These are phyloP conservation scores for Dipodomys ordii DNA, from an alignment of 2,113 vertebrate species.

Conservation along the genomic window DNA sequence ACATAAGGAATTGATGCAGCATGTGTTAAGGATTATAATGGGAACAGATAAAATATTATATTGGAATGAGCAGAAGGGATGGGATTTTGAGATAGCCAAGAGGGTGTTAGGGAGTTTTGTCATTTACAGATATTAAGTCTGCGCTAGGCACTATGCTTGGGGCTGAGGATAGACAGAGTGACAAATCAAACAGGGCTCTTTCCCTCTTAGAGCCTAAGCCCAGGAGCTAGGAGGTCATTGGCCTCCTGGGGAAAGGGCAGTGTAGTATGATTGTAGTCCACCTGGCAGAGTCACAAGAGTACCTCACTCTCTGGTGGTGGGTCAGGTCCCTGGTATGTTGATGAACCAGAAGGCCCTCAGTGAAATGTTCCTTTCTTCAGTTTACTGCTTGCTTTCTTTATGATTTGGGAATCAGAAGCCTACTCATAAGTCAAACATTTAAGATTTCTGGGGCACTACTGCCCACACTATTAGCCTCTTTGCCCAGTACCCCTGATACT, in stretches of 20 bases:
- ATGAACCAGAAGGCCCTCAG: not conserved
- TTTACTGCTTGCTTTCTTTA: not conserved
- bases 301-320: accelerated
- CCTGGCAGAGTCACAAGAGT: no score
- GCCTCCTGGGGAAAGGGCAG: not conserved
- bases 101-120: not conserved
- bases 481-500: not conserved
- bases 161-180: accelerated
- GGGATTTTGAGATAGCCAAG: accelerated
- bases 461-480: not conserved
- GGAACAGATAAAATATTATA: not conserved
- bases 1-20: not conserved
- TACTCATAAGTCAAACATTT: not conserved
- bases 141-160: no score
- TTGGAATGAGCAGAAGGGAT: not conserved
- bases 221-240: not conserved
- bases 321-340: accelerated
- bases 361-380: not conserved
- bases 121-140: not conserved
- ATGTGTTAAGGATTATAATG: not conserved
- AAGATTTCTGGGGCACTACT: not conserved
- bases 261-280: not conserved
- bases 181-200: not conserved
- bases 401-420: not conserved
- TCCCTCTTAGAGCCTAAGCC: not conserved